Percentiles rank a stretch among this genome's conserved stretches.
Evolutionary conservation across 2,888 invertebrate genomes (phyloP).

Genomic region (Eupithecia subumbrata): DNA sequence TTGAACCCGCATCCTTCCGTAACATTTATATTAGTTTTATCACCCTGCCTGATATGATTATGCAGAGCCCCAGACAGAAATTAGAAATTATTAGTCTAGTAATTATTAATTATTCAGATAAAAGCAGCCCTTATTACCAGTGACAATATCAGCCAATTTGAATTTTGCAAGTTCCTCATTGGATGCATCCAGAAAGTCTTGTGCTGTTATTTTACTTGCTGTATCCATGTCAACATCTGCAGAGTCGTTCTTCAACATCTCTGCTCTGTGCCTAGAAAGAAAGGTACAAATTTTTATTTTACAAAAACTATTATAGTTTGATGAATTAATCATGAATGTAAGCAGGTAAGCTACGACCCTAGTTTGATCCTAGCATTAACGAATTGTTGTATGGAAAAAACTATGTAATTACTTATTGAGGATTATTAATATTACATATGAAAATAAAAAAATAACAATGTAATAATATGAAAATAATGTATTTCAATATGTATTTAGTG

Average conservation of each 20-base stretch:
- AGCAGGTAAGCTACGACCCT: no score
- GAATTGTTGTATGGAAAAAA: background rate
- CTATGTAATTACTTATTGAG: background rate
- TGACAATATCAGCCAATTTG: constrained; percentile 85
- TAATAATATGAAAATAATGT: no score
- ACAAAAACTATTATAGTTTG: no score
- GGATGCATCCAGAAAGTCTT: constrained; percentile 92
- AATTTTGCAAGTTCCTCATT: constrained; percentile 89
- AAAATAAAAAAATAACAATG: no score
- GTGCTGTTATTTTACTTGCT: constrained; percentile 88
- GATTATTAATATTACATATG: background rate
- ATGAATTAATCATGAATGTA: no score
- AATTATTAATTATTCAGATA: background rate
- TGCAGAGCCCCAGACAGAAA: background rate
- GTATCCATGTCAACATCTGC: constrained; percentile 85
- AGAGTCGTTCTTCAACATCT: constrained; percentile 84
- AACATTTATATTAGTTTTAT: no score
- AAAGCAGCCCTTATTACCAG: constrained; percentile 75
- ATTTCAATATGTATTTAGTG: no score
- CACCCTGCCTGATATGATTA: no score
- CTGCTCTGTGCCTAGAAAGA: constrained; percentile 79
- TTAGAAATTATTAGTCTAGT: background rate
- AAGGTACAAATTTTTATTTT: background rate
- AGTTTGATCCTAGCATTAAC: no score
- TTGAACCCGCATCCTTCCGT: no score